Percentiles rank a stretch among this genome's conserved stretches.
These are phyloP conservation scores for Montipora capricornis DNA, from an alignment of 64 coral and sea anemone species.

Conservation along the genomic window DNA sequence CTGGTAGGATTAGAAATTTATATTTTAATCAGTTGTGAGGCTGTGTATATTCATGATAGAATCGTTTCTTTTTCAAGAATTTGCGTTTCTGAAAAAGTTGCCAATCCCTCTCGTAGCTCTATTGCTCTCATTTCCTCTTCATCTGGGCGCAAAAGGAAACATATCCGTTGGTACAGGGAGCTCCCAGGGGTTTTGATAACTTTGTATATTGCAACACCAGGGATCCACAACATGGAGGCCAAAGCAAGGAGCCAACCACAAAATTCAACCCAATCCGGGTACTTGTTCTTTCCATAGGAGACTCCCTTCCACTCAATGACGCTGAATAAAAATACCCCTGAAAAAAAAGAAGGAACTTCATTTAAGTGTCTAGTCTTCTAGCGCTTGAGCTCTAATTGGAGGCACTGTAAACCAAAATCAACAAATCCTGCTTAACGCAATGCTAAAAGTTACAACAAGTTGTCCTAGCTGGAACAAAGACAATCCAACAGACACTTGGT, in stretches of 20 bases:
- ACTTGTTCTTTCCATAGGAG: constrained; percentile 75
- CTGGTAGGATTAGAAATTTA: not conserved
- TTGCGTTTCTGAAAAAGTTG: constrained; percentile 20
- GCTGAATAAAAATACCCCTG: constrained; percentile 89
- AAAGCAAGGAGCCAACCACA: constrained; percentile 91
- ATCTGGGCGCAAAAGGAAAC: constrained; percentile 57
- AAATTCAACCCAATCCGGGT: constrained; percentile 86
- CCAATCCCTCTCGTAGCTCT: constrained; percentile 73
- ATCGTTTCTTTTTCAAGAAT: not conserved
- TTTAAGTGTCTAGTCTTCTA: too few relatives aligned
- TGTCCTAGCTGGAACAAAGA: too few relatives aligned
- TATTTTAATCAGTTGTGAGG: not conserved
- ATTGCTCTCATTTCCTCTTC: constrained; percentile 77
- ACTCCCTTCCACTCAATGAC: constrained; percentile 87
- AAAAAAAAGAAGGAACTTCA: too few relatives aligned
- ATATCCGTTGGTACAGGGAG: constrained; percentile 29
- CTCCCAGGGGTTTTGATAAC: constrained; percentile 37
- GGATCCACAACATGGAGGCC: constrained; percentile 95
- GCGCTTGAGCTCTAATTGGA: too few relatives aligned
- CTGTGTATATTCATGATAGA: not conserved
- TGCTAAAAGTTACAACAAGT: too few relatives aligned
- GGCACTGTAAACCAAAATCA: too few relatives aligned
- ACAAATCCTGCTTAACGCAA: too few relatives aligned
- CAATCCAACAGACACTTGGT: too few relatives aligned
- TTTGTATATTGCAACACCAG: constrained; percentile 88